Conservation (phyloP, 1,140 invertebrate genomes). For the Lepidurus apus region DNA sequence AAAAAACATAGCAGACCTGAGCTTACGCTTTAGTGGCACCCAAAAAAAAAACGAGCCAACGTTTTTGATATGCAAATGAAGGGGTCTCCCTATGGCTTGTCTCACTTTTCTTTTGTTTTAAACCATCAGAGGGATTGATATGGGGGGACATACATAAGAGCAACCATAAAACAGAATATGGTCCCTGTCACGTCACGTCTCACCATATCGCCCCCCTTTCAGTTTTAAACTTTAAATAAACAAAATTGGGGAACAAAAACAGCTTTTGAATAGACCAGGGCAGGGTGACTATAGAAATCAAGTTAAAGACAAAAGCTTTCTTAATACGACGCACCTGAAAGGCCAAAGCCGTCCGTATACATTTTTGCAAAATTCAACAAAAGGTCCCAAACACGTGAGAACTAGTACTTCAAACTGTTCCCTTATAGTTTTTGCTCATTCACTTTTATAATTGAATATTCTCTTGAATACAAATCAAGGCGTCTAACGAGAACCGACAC, state of each 20-base stretch:
- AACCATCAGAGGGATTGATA: conserved; percentile 12
- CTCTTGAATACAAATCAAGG: too few species aligned
- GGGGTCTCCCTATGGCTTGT: background rate
- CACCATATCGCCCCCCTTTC: conserved; percentile 7
- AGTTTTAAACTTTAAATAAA: background rate
- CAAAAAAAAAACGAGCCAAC: background rate
- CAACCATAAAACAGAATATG: conserved; percentile 6
- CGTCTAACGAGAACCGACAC: too few species aligned
- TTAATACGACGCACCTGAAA: conserved; percentile 5
- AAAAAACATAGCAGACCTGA: conserved; percentile 4
- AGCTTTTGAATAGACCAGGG: background rate
- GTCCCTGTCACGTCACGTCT: conserved; percentile 3
- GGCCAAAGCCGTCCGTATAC: background rate
- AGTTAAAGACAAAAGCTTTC: background rate
- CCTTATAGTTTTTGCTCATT: background rate
- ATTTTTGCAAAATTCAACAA: conserved; percentile 7
- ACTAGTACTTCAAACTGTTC: background rate
- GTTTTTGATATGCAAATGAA: conserved; percentile 20
- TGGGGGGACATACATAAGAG: conserved; percentile 13
- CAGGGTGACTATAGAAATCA: background rate
- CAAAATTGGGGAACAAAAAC: background rate
- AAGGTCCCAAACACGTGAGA: background rate
- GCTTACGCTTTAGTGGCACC: conserved; percentile 7
- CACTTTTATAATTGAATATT: too few species aligned
- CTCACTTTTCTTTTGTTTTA: background rate